A percentile compares a stretch with the other conserved stretches of the same genome.
phyloP scores from a whole-genome alignment of 1,140 invertebrate species.

The Caerostris darwini region DNA sequence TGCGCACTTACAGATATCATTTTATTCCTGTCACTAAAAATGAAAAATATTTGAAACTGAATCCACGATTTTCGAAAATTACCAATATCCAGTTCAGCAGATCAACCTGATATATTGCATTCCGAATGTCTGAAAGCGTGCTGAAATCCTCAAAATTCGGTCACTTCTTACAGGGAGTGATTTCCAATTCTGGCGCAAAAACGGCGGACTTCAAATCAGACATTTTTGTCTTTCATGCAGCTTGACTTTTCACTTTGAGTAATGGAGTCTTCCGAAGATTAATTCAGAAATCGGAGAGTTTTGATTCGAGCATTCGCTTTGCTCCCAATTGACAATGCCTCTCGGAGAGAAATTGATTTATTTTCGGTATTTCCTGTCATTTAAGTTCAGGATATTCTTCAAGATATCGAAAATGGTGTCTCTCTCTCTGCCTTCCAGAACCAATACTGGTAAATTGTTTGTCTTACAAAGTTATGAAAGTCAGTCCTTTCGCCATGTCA shows the following conservation, averaged over 20 bases:
- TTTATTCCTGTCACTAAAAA: too few species aligned
- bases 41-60: not conserved
- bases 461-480: not conserved
- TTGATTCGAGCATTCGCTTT: not conserved
- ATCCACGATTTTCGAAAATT: not conserved
- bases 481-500: not conserved
- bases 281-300: slow-evolving; percentile 4
- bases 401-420: not conserved
- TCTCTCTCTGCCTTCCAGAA: not conserved
- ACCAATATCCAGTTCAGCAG: not conserved
- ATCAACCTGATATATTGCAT: not conserved
- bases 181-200: not conserved
- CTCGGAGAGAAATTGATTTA: not conserved
- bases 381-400: not conserved
- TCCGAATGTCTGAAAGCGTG: not conserved
- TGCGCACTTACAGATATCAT: too few species aligned
- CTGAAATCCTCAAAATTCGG: slow-evolving; percentile 6
- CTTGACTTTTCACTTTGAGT: slow-evolving; percentile 36
- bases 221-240: not conserved
- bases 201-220: not conserved
- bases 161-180: slow-evolving; percentile 32
- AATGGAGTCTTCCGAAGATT: slow-evolving; percentile 28
- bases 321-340: not conserved
- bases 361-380: not conserved
- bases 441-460: not conserved